Base-by-base conservation (phyloP, 2,888 invertebrate species). In the Parnassius mnemosyne region DNA sequence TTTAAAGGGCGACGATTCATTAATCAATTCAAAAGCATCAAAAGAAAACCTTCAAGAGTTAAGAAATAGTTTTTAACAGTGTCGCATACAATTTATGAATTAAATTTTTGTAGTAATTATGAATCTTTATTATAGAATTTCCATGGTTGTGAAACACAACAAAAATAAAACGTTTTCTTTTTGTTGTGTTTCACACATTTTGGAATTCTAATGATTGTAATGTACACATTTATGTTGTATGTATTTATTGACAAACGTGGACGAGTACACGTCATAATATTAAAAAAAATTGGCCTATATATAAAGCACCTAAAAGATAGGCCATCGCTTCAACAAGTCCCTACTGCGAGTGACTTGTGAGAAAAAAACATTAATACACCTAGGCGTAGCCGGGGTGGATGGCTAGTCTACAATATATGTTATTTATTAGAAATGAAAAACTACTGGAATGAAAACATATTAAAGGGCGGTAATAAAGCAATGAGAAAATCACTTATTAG, bases 401-500 rank as follows among this genome's bases (percentile, higher is more conserved):
- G 34, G 34, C 34, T 20, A 16, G 13, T 25, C 13, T 49, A 34
- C 47, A 49, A n/a, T 34, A n/a, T 34, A 47, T 56, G 25, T 56
- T 25, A 13, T 11, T n/a, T 12, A 3, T 46, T 46, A 46, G n/a
- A 25, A 12, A 44, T n/a, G 11, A 11, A 47, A 13, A 50, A 42
- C 3, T 42, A 53, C 13, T 53, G 49, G 53, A 57, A 49, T 7
- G 34, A 49, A 25, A 41, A 43, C 34, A 20, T 12, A 10, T 47
- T n/a, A 44, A 34, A 53, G 16, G 46, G 52, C 49, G 54, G 63
- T 13, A 51, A 55, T 55, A 58, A 47, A 57, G 54, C 58, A 58
- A 47, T 58, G 56, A 55, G 63, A 57, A 60, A 61, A 60, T 57
- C 41, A 41, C 49, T 60, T 57, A 60, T 34, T 5, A 34, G 7